phyloP scores from a whole-genome alignment of 2,888 invertebrate genomes.

The Anoplius nigerrimus region DNA sequence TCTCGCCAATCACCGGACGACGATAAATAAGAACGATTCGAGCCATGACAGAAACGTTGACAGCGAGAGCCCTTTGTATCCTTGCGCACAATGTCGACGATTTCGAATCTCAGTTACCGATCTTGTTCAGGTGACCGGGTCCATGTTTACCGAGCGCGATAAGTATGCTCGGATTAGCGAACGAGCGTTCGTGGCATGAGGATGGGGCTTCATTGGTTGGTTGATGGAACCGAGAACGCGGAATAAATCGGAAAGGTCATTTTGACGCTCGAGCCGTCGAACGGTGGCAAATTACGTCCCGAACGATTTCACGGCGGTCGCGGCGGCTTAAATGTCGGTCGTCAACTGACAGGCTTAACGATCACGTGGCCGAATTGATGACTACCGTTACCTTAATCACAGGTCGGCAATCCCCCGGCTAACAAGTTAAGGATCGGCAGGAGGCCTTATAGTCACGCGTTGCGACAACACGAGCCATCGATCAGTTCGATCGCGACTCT shows the following conservation, averaged over 20 bases:
- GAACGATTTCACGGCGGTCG: slow-evolving; percentile 56
- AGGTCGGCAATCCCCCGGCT: slow-evolving; percentile 57
- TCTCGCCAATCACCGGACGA: too few species aligned
- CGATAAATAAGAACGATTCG: too few species aligned
- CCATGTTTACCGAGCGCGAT: too few species aligned
- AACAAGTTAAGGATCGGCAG: slow-evolving; percentile 57
- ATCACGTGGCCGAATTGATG: slow-evolving; percentile 62
- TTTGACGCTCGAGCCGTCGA: slow-evolving; percentile 44
- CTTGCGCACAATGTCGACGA: too few species aligned
- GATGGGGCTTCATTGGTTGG: not conserved
- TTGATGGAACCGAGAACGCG: slow-evolving; percentile 7
- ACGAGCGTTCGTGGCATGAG: too few species aligned
- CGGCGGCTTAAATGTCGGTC: slow-evolving; percentile 59
- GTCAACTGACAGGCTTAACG: slow-evolving; percentile 57
- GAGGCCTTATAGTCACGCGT: slow-evolving; percentile 51
- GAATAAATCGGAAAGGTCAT: slow-evolving; percentile 33
- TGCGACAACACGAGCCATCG: slow-evolving; percentile 46
- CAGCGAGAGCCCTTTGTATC: too few species aligned
- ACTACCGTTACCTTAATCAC: slow-evolving; percentile 64
- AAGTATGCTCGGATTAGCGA: too few species aligned
- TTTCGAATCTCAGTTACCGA: too few species aligned
- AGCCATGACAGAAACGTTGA: not conserved
- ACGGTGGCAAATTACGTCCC: slow-evolving; percentile 61
- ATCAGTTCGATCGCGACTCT: slow-evolving; percentile 34
- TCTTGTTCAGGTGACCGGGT: too few species aligned